Evolutionary conservation across 2,888 invertebrate genomes (phyloP), one percentile per base, ranked within the genome.

Genomic region (Cheiracanthium punctorium): DNA sequence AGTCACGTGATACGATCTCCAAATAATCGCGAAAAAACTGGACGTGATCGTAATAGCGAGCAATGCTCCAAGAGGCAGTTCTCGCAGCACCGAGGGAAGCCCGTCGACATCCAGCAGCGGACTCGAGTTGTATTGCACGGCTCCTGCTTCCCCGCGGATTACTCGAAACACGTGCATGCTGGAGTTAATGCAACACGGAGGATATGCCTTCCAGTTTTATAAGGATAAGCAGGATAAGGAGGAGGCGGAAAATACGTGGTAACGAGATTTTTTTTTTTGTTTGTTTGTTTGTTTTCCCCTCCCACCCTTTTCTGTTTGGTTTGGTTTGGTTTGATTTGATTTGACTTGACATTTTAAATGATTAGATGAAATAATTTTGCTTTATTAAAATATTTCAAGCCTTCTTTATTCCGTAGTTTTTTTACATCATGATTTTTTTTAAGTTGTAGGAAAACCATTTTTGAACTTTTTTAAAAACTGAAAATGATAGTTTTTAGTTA

Each of bases 1-100:
- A 29, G 52, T 70, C 79, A 82, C 81, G 81, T 82, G 81, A 75
- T 82, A 65, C 52, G 67, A 48, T 65, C 73, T 65, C 48, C 73
- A 74, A 67, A 80, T 73, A 80, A 80, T 74, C 73, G 10, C 69
- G 43, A n/a, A n/a, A 65, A 5, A 10, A 0, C n/a, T 20, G 14
- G 24, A 82, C 81, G 82, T 82, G 82, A 75, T 67, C 24, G 52
- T 58, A 24, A 82, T 82, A 71, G 58, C 58, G 58, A 58, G 4
- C 71, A 29, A 41, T 58, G 4, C 20, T 48, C 2, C 4, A 24
- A 24, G 58, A 58, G 24, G 58, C 58, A 24, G 58, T 24, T 58
- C n/a, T n/a, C 58, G 58, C 58, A 58, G 24, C n/a, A 58, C n/a
- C n/a, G n/a, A 10, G 41, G 24, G 14, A 29, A 41, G 30, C 28